Base-by-base conservation (phyloP, 1,140 invertebrate species). In the Drosophila auraria region DNA sequence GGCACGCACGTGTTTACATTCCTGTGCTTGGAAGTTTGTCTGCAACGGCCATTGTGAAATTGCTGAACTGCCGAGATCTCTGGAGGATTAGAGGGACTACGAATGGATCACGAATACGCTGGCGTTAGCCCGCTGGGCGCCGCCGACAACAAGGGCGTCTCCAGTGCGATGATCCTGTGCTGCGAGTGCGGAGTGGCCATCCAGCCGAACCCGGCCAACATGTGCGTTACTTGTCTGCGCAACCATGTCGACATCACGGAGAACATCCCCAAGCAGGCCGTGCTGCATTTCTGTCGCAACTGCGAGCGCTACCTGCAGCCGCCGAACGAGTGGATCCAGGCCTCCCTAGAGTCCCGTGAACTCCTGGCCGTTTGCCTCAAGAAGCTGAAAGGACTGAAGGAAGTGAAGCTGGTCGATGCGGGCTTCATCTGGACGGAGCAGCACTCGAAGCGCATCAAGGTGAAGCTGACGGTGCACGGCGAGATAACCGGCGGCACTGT, bases 391-490 rank as follows among this genome's bases (percentile, higher is more conserved):
- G 98, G 98, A 5, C 94, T 99, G 1, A 97, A 96, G 81, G 96
- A 96, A 93, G 97, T 99, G 1, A 97, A 97, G 92, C 93, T 99
- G 6, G 95, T 99, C 49, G 98, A 99, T 95, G 99, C 99, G 57
- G 96, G 96, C 7, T 99, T 99, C 94, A 95, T 99, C 5, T 99
- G 99, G 99, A 99, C 99, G 38, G 99, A 99, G 92, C 98, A 99
- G 63, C 99, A 99, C 95, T 99, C 99, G 0, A 99, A 98, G 93
- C 95, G 99, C 70, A 96, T 99, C 30, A 99, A 99, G 94, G 96
- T 99, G 0, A 99, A 99, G 94, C 92, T 99, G 56, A 99, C 97
- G 5, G 96, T 99, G n/a, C 98, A 99, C 93, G 98, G 97, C 73
- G 98, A 99, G 95, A 97, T 98, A 4, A 94, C 97, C 80, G 96